Evolutionary conservation across 1,140 invertebrate genomes (phyloP).

Genomic region (Vanessa tameamea): DNA sequence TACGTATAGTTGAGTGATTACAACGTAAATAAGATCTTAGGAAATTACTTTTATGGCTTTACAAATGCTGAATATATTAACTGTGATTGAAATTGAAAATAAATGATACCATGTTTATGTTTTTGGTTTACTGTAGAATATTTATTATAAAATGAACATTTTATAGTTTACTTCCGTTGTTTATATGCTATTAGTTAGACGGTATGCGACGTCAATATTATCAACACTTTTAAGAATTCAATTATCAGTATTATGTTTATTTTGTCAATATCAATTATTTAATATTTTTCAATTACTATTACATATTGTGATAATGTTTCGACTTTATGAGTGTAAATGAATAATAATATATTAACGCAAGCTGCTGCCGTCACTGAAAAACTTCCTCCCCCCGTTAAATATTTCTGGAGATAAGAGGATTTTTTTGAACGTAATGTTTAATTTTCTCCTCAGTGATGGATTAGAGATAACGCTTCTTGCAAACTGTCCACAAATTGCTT

Average conservation of each 20-base stretch:
- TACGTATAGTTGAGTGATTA: background rate
- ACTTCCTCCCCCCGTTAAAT: constrained; percentile 24
- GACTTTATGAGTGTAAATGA: background rate
- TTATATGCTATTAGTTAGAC: too few species aligned
- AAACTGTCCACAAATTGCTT: constrained; percentile 42
- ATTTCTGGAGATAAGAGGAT: constrained; percentile 37
- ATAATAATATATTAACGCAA: background rate
- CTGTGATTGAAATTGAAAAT: too few species aligned
- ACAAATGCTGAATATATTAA: background rate
- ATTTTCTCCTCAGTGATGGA: constrained; percentile 23
- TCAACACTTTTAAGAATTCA: too few species aligned
- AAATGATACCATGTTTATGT: too few species aligned
- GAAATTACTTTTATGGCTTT: constrained; percentile 2
- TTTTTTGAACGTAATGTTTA: constrained; percentile 40
- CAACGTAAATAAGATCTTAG: background rate
- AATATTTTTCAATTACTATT: too few species aligned
- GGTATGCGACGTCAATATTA: too few species aligned
- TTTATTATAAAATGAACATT: too few species aligned
- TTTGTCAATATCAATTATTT: too few species aligned
- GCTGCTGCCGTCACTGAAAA: constrained; percentile 14
- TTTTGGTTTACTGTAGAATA: too few species aligned
- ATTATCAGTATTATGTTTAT: too few species aligned
- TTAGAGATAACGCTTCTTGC: constrained; percentile 37
- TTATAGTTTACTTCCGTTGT: too few species aligned
- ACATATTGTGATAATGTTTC: too few species aligned